Evolutionary conservation across 2,797 vertebrate genomes (phyloP), one percentile per base, ranked within the genome.

Genomic region (Iguana delicatissima): DNA sequence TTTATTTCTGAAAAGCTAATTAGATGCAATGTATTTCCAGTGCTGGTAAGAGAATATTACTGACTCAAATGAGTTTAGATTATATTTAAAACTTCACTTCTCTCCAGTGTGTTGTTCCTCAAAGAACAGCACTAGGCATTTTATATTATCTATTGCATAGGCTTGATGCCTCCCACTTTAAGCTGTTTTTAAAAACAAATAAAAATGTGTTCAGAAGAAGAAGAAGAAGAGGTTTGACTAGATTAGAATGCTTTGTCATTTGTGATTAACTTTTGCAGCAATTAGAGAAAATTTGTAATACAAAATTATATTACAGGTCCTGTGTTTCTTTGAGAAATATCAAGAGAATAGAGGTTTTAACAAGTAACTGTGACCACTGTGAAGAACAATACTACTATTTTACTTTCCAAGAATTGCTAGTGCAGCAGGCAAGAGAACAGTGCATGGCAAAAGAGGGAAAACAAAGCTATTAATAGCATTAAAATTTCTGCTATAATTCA

Each of bases 31-130:
- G 42, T 62, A 74, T 95, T 89, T 88, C 92, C 89, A 88, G 91
- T 57, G 79, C 82, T 93, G 90, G 91, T 88, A 96, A 96, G 90
- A 93, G 80, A 95, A 95, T 91, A 96, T 95, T 96, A 95, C 94
- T 87, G 92, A 92, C 86, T 93, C 90, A 94, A 96, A 96, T 95
- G 90, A 90, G 93, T 95, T 96, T 95, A 93, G 86, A 96, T 95
- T 96, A 96, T 93, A 93, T 38, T 76, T 91, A 91, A 89, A 94
- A 89, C 91, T 81, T 90, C 80, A 86, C 24, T n/a, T 62, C 90
- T 94, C 59, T 84, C 89, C 18, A 16, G 22, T 24, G 57, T 26
- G 5, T 92, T 89, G 69, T 81, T 94, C 93, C 91, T 93, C 86
- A 72, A 92, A 90, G 81, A 95, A 72, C 77, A 73, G 57, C 88